Evolutionary conservation across 1,140 invertebrate species (phyloP).

Genomic region (Rhynchophorus ferrugineus): DNA sequence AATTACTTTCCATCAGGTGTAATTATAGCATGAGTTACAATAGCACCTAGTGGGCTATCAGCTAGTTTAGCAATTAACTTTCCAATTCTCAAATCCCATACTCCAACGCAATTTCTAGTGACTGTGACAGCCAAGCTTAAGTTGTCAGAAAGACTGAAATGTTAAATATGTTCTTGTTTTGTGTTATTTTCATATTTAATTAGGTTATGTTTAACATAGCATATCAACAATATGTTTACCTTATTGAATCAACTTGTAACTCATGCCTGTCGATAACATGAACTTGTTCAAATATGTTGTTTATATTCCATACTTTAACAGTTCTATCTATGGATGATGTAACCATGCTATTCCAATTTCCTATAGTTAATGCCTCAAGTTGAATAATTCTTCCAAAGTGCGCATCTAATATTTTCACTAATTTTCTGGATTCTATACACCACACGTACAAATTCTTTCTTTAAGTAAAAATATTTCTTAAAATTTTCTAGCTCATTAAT

Average conservation of each 20-base stretch:
- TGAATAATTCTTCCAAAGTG: constrained; percentile 96
- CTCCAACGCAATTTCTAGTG: constrained; percentile 86
- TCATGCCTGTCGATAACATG: constrained; percentile 94
- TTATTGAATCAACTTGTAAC: constrained; percentile 87
- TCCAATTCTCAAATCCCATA: constrained; percentile 89
- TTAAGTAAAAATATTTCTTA: constrained; percentile 28
- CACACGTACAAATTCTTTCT: constrained; percentile 95
- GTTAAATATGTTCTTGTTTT: constrained; percentile 8
- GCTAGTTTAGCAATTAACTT: constrained; percentile 77
- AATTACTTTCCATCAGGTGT: constrained; percentile 71
- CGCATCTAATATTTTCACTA: constrained; percentile 90
- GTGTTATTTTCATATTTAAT: too few relatives aligned
- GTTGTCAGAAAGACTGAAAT: constrained; percentile 61
- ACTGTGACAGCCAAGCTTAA: constrained; percentile 75
- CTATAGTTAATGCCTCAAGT: constrained; percentile 74
- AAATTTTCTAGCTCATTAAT: too few relatives aligned
- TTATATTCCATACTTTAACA: constrained; percentile 99
- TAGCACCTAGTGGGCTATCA: constrained; percentile 86
- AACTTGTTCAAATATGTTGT: constrained; percentile 97
- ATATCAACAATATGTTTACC: constrained; percentile 42
- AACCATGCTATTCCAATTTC: constrained; percentile 89
- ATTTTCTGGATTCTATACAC: constrained; percentile 67
- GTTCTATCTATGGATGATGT: constrained; percentile 96
- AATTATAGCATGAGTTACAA: constrained; percentile 87
- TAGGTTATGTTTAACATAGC: background rate